Evolutionary conservation across 2,888 invertebrate species (phyloP).

Genomic region (Amphipyra berbera): DNA sequence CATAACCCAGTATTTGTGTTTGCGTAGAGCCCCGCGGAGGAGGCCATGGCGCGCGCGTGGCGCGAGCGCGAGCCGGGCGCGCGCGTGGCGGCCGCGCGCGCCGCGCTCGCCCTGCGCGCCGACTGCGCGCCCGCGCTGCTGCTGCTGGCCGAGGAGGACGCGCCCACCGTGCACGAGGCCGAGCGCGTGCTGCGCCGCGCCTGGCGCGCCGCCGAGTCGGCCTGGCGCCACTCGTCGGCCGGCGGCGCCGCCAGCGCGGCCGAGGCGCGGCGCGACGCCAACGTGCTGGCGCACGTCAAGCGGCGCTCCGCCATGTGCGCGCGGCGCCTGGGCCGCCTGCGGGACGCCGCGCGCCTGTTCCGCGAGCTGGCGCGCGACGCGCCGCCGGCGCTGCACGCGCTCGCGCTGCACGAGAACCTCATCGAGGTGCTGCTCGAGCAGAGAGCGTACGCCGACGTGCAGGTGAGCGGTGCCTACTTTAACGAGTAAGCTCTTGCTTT

Average conservation of each 20-base stretch:
- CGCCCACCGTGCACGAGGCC: slow-evolving; percentile 95
- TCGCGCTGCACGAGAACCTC: slow-evolving; percentile 97
- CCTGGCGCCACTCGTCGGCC: slow-evolving; percentile 94
- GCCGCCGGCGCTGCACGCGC: slow-evolving; percentile 97
- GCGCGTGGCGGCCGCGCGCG: slow-evolving; percentile 94
- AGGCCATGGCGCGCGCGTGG: slow-evolving; percentile 98
- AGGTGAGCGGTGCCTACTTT: slow-evolving; percentile 5
- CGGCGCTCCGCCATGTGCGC: slow-evolving; percentile 99
- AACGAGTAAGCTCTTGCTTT: no score
- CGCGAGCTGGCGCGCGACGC: slow-evolving; percentile 98
- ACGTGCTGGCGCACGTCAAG: slow-evolving; percentile 98
- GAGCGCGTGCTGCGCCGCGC: slow-evolving; percentile 91
- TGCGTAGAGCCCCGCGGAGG: slow-evolving; percentile 67
- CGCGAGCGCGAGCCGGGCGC: slow-evolving; percentile 97
- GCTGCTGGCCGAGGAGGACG: slow-evolving; percentile 98
- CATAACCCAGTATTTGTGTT: no score
- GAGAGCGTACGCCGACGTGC: slow-evolving; percentile 98
- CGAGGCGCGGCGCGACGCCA: slow-evolving; percentile 97
- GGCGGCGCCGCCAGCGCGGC: slow-evolving; percentile 97
- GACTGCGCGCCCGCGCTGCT: slow-evolving; percentile 99
- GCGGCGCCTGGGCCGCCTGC: slow-evolving; percentile 96
- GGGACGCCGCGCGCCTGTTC: slow-evolving; percentile 99
- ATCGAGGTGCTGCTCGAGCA: slow-evolving; percentile 98
- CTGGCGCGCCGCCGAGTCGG: slow-evolving; percentile 98
- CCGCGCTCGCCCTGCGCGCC: slow-evolving; percentile 95